Conservation (phyloP, 2,797 vertebrate genomes). For the Gadopsis marmoratus region DNA sequence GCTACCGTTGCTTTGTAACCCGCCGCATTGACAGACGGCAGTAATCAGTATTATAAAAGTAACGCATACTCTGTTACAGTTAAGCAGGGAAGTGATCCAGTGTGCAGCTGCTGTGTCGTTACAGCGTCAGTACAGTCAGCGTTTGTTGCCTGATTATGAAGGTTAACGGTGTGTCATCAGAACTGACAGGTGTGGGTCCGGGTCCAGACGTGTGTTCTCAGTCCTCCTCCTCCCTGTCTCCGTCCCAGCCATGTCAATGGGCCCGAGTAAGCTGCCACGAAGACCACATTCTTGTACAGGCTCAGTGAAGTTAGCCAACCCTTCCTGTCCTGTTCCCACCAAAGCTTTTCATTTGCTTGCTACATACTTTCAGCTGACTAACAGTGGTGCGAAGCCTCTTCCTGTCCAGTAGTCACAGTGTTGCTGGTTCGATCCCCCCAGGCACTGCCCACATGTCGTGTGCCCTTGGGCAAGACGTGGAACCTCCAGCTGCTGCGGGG, state of each 20-base stretch:
- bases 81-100: too few relatives aligned
- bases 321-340: conserved; percentile 10
- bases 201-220: conserved; percentile 11
- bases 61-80: not conserved
- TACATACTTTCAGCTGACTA: not conserved
- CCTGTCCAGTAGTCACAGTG: not conserved
- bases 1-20: conserved; percentile 5
- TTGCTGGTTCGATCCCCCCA: not conserved
- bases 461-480: not conserved
- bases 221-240: not conserved
- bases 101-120: conserved; percentile 5
- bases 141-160: not conserved
- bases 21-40: not conserved
- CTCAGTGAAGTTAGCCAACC: conserved; percentile 38
- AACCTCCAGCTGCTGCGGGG: not conserved
- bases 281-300: conserved; percentile 68
- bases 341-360: conserved; percentile 21
- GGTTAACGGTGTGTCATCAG: too few relatives aligned
- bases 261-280: conserved; percentile 66
- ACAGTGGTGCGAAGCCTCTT: too few relatives aligned
- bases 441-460: not conserved
- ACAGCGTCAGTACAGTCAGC: not conserved
- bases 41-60: not conserved
- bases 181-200: conserved; percentile 20
- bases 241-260: conserved; percentile 64